phyloP scores from a whole-genome alignment of 1,140 invertebrate genomes.

The Aphidius ervi region DNA sequence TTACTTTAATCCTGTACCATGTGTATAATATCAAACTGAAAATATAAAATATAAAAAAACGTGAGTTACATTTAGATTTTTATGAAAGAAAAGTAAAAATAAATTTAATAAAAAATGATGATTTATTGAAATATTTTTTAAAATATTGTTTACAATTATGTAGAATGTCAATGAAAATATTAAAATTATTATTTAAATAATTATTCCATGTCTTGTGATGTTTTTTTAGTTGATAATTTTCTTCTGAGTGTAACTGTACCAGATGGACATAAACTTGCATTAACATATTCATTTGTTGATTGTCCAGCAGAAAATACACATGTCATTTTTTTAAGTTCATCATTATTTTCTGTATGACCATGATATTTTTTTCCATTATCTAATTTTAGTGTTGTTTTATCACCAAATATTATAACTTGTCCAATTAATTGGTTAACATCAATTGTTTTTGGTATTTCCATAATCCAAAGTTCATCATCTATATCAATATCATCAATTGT shows the following conservation, averaged over 20 bases:
- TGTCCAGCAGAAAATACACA: conserved; percentile 33
- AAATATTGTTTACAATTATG: conserved; percentile 26
- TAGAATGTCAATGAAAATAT: conserved; percentile 38
- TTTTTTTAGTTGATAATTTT: conserved; percentile 30
- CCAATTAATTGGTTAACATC: conserved; percentile 32
- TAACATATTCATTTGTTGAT: conserved; percentile 27
- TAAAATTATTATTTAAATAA: conserved; percentile 19
- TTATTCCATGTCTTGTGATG: conserved; percentile 14
- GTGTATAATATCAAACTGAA: conserved; percentile 4
- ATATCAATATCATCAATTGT: conserved; percentile 31
- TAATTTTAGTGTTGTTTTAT: conserved; percentile 39
- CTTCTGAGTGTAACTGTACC: conserved; percentile 33
- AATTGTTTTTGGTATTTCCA: conserved; percentile 39
- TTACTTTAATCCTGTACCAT: no score
- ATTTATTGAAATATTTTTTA: not conserved
- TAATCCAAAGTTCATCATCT: conserved; percentile 39
- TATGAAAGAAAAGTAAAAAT: not conserved
- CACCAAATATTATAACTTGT: conserved; percentile 31
- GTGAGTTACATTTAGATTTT: conserved; percentile 11
- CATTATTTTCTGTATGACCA: conserved; percentile 29
- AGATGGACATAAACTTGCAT: conserved; percentile 36
- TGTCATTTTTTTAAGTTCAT: conserved; percentile 26
- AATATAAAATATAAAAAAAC: conserved; percentile 3
- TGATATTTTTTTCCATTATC: conserved; percentile 22
- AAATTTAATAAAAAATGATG: not conserved